Conservation (phyloP, 35 echinoderm and acorn worm species). For the Eucidaris tribuloides region DNA sequence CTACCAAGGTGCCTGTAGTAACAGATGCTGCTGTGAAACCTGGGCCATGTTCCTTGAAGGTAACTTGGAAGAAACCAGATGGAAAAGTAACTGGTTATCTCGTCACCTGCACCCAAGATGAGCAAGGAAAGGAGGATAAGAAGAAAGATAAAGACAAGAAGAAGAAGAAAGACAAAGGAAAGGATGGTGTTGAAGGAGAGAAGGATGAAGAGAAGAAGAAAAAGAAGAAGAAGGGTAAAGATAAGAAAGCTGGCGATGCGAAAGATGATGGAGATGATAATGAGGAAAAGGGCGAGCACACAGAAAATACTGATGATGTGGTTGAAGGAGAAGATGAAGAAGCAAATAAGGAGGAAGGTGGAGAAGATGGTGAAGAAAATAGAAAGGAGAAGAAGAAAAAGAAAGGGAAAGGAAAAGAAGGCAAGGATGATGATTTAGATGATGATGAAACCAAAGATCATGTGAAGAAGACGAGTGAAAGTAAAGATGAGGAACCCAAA, state of each 20-base stretch:
- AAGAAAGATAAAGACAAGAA: conserved; percentile 30
- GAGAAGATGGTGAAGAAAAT: neutral
- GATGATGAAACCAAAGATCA: neutral
- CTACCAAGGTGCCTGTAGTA: conserved; percentile 28
- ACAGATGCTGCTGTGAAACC: neutral
- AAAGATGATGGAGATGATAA: neutral
- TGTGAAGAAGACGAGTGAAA: neutral
- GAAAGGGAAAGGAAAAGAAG: neutral
- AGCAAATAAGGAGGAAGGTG: neutral
- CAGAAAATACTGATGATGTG: neutral
- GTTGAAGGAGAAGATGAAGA: neutral
- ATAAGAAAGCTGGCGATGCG: neutral
- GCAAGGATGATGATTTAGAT: neutral
- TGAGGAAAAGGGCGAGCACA: neutral
- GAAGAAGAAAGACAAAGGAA: conserved; percentile 29
- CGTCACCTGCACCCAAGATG: neutral
- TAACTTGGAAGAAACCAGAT: conserved; percentile 19
- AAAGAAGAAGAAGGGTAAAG: neutral
- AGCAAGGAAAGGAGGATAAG: conserved; percentile 39
- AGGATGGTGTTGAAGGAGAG: neutral
- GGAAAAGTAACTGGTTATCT: conserved; percentile 29
- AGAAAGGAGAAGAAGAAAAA: conserved; percentile 2
- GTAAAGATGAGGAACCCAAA: neutral
- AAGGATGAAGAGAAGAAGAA: neutral
- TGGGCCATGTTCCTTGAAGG: conserved; percentile 13